Percentiles rank a stretch among this genome's conserved stretches.
Evolutionary conservation across 2,888 invertebrate genomes (phyloP).

Genomic region (Nomada ruficornis): DNA sequence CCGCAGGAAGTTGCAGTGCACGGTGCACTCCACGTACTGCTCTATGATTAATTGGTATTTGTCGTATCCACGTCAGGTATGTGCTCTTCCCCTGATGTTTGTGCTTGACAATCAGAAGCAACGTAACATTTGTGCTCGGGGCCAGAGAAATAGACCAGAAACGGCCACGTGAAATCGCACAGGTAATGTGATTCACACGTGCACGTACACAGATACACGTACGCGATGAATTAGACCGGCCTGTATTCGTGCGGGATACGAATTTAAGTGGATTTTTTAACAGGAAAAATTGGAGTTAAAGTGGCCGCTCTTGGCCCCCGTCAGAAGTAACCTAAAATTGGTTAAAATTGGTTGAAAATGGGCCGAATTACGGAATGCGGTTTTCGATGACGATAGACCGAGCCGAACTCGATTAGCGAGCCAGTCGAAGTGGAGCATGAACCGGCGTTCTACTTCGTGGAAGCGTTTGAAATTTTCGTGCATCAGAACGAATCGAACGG

Average conservation of each 20-base stretch:
- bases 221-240: no score
- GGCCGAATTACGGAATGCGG: constrained; percentile 22
- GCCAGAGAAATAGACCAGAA: constrained; percentile 16
- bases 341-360: constrained; percentile 35
- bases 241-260: no score
- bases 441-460: constrained; percentile 3
- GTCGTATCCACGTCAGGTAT: constrained; percentile 19
- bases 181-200: neutral
- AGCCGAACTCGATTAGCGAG: constrained; percentile 34
- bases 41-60: constrained; percentile 23
- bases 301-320: neutral
- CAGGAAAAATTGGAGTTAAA: neutral
- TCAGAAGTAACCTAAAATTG: constrained; percentile 15
- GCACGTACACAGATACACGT: neutral
- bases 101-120: constrained; percentile 20
- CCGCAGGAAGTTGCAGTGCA: neutral
- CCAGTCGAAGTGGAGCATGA: constrained; percentile 26
- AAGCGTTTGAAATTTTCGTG: constrained; percentile 22
- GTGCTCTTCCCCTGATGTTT: constrained; percentile 21
- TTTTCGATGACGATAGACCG: constrained; percentile 17
- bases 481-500: neutral
- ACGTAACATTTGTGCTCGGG: constrained; percentile 19
- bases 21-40: neutral
- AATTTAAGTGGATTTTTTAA: neutral
- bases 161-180: neutral